phyloP scores from a whole-genome alignment of 1,140 invertebrate species.

The Littorina saxatilis region DNA sequence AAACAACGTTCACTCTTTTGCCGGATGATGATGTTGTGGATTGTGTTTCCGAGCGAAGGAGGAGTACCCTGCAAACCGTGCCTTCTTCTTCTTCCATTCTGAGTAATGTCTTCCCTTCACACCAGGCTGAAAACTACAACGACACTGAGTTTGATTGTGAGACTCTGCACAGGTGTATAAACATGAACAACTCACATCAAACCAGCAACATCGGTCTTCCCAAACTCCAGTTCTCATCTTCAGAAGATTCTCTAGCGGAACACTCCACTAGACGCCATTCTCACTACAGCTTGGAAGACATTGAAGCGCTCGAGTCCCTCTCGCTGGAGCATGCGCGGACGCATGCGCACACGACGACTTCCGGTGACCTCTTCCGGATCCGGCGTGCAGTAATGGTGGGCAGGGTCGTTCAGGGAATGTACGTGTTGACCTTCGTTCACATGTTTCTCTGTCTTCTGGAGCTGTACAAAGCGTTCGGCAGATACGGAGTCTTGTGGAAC shows the following conservation, averaged over 20 bases:
- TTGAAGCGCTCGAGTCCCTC: neutral
- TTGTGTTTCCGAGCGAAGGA: neutral
- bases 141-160: no score
- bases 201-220: no score
- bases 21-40: neutral
- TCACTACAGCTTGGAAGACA: neutral
- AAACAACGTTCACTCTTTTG: slow-evolving; percentile 27
- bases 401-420: slow-evolving; percentile 16
- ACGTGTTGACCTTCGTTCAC: slow-evolving; percentile 30
- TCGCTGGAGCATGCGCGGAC: neutral
- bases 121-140: no score
- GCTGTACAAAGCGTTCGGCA: slow-evolving; percentile 31
- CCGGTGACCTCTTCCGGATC: slow-evolving; percentile 19
- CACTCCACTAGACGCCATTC: neutral
- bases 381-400: slow-evolving; percentile 28
- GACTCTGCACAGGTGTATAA: no score
- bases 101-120: no score
- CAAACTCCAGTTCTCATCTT: neutral
- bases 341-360: neutral
- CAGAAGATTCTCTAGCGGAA: neutral
- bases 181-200: no score
- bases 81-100: no score
- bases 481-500: slow-evolving; percentile 28
- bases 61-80: no score
- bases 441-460: slow-evolving; percentile 27